Conservation (phyloP, 1,140 invertebrate species). For the Pinna nobilis region DNA sequence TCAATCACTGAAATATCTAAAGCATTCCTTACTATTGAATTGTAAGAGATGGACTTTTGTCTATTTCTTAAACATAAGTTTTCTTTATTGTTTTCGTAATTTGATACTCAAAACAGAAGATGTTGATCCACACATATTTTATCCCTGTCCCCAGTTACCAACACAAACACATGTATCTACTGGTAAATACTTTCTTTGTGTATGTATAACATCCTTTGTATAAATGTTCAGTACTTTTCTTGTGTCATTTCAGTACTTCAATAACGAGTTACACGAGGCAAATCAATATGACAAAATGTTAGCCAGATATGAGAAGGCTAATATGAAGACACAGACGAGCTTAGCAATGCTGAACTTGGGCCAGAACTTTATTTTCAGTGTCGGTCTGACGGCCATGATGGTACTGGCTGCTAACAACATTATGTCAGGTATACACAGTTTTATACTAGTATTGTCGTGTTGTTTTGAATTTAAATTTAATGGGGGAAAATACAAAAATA, state of each 20-base stretch:
- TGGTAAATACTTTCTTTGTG: too few species aligned
- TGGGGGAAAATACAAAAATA: background rate
- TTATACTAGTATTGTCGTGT: background rate
- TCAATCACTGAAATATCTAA: too few species aligned
- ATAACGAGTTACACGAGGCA: slow-evolving; percentile 97
- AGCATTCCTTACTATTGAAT: too few species aligned
- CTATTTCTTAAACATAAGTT: too few species aligned
- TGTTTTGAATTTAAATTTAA: background rate
- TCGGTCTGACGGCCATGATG: slow-evolving; percentile 95
- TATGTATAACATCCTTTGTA: too few species aligned
- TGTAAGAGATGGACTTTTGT: too few species aligned
- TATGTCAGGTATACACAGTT: slow-evolving; percentile 81
- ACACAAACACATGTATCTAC: too few species aligned
- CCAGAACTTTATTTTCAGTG: slow-evolving; percentile 98
- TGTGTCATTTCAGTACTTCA: slow-evolving; percentile 89
- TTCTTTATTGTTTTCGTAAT: too few species aligned
- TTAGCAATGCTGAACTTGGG: slow-evolving; percentile 97
- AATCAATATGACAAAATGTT: slow-evolving; percentile 91
- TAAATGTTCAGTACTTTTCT: too few species aligned
- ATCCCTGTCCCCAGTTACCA: too few species aligned
- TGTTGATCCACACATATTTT: too few species aligned
- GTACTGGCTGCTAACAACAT: slow-evolving; percentile 93
- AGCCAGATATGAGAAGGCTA: slow-evolving; percentile 80
- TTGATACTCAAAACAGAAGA: too few species aligned
- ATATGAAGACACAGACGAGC: slow-evolving; percentile 95